Evolutionary conservation across 1,140 invertebrate genomes (phyloP), one percentile per base, ranked within the genome.

Genomic region (Hestina assimilis): DNA sequence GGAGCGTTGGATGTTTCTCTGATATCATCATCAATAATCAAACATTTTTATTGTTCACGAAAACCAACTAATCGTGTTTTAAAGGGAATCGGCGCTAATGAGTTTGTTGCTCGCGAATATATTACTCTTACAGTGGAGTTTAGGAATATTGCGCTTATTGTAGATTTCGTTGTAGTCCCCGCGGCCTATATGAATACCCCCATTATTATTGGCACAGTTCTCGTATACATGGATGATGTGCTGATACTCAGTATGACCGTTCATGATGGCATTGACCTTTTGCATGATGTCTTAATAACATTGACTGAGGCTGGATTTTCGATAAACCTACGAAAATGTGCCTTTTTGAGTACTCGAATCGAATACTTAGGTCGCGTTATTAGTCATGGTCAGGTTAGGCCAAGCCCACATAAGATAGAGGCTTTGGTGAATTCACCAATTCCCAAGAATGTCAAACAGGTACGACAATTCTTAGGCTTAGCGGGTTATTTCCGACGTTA

Each of bases 101-200:
- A 19, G n/a, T 14, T 38, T 8, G n/a, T 33, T 7, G 11, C 55
- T 0, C 35, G 33, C 5, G 54, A n/a, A 3, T 67, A 31, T 31
- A 54, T 63, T 4, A 62, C 53, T 1, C 7, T 63, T 1, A 17
- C 48, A 4, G 12, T 66, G 3, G 61, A 70, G 26, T 64, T 66
- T 21, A 3, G 11, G 4, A 58, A 63, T 0, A 28, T 66, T 3
- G 23, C 52, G 0, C 7, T 64, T 11, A 65, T 62, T 43, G 46
- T 55, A 2, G 61, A 71, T 55, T 47, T 71, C 0, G 20, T 47
- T 38, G 41, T 71, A 4, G 62, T 71, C 2, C 38, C 56, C 2
- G 5, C 24, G 1, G 4, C 31, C 14, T 64, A 26, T 38, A 53
- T 67, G 7, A 59, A 26, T 9, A 31, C 58, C 0, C 59, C 68